Evolutionary conservation across 2,113 vertebrate genomes (phyloP).

Genomic region (Xyrauchen texanus): DNA sequence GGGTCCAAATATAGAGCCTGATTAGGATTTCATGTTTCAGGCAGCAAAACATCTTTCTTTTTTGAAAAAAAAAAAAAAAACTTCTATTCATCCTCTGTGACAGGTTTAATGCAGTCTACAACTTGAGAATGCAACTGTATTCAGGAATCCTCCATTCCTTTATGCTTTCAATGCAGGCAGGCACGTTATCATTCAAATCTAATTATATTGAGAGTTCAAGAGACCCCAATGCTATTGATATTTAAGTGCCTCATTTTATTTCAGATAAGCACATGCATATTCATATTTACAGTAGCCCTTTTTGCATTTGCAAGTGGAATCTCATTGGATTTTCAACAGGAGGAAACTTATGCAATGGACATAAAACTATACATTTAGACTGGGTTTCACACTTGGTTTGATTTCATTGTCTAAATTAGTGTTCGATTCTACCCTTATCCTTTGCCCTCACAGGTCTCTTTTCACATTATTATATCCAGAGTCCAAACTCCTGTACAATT

Average conservation of each 20-base stretch:
- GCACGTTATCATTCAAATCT: constrained; percentile 17
- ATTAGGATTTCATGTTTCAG: constrained; percentile 17
- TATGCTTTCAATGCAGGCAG: neutral
- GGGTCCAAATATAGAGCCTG: neutral
- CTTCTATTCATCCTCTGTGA: neutral
- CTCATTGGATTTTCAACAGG: neutral
- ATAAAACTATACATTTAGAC: neutral
- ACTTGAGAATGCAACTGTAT: neutral
- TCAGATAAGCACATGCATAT: neutral
- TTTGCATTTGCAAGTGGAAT: constrained; percentile 16
- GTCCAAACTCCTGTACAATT: no score
- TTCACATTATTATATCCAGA: no score
- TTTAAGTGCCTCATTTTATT: constrained; percentile 28
- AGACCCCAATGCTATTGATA: constrained; percentile 20
- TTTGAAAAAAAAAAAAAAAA: neutral
- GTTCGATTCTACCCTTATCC: no score
- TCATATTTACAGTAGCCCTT: neutral
- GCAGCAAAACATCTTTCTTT: constrained; percentile 25
- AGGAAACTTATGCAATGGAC: neutral
- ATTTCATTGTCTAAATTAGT: no score
- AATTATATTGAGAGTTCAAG: constrained; percentile 26
- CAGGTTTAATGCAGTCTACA: constrained; percentile 1
- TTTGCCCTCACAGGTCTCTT: no score
- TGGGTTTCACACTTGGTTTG: no score
- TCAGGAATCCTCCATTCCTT: constrained; percentile 2